phyloP scores from a whole-genome alignment of 2,113 vertebrate species.

The Ceratotherium simum region DNA sequence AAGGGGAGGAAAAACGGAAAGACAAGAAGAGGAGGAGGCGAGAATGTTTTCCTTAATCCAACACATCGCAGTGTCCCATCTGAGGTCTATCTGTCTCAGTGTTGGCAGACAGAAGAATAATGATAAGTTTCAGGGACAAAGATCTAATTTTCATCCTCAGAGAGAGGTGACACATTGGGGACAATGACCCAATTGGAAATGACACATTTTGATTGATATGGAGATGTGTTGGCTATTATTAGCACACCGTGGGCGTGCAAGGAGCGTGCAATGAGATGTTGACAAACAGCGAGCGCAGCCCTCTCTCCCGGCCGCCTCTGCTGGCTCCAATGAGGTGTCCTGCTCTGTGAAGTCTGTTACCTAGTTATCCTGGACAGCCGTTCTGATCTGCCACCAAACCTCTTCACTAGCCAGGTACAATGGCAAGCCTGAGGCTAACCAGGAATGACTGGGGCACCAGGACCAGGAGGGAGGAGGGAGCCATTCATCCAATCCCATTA shows the following conservation, averaged over 20 bases:
- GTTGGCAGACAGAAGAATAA: conserved; percentile 18
- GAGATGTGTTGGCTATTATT: conserved; percentile 81
- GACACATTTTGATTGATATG: conserved; percentile 81
- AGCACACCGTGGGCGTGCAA: neutral
- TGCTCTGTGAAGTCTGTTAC: neutral
- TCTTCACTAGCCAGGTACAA: neutral
- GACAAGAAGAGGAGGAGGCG: neutral
- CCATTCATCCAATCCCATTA: neutral
- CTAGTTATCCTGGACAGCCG: fast-evolving
- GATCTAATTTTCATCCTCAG: conserved; percentile 84
- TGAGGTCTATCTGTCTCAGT: neutral
- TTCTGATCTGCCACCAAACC: neutral
- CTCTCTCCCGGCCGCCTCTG: neutral
- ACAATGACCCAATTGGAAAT: conserved; percentile 80
- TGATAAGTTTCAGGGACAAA: conserved; percentile 69
- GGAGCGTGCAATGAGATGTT: neutral
- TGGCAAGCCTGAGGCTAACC: neutral
- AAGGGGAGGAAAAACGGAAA: neutral
- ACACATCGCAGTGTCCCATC: neutral
- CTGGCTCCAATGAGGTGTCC: neutral
- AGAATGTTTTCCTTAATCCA: neutral
- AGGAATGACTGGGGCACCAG: neutral
- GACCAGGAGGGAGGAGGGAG: neutral
- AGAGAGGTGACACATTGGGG: conserved; percentile 77
- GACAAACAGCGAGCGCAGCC: neutral